Base-by-base conservation (phyloP, 1,140 invertebrate genomes). In the Calycopis cecrops region DNA sequence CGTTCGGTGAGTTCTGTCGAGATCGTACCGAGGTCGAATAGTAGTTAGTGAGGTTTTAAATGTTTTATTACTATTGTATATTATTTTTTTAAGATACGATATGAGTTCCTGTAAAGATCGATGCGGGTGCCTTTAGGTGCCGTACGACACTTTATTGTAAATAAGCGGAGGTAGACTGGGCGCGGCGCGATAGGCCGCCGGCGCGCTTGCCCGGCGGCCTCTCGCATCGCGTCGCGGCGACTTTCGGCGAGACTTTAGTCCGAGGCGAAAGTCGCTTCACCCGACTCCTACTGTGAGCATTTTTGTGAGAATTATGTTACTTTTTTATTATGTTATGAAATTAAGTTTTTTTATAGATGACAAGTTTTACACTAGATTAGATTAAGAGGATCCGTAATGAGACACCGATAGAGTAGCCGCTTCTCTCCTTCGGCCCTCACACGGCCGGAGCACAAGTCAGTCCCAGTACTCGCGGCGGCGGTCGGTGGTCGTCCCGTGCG, bases 351-450 rank as follows among this genome's bases (percentile, higher is more conserved):
- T 82, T 74, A 71, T 85, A 85, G 79, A 78, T 76, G 76, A 82
- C 81, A 76, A 85, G 80, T 72, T 87, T 80, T 82, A 87, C 83
- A 82, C 76, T 88, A 88, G 85, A 72, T 79, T 88, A 88, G 83
- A 79, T 78, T 88, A 88, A 88, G 87, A 62, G 77, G 79, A 81
- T 79, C 85, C 79, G 81, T 85, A 85, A 85, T 77, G 80, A 82
- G 77, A 88, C 87, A 88, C 87, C 85, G 87, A 84, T 88, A 88
- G 84, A 72, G 78, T 88, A 88, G 83, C 84, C 82, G 85, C 85
- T 87, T 88, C 76, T 86, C 78, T 82, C 81, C 77, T 74, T 78
- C 76, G 83, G 78, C 82, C 84, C 82, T 61, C 67, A 76, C 75
- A 81, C 76, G 78, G 84, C 79, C 79, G 81, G 76, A 74, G 78